Conservation (phyloP, 1,140 invertebrate genomes). For the Campoletis sonorensis region DNA sequence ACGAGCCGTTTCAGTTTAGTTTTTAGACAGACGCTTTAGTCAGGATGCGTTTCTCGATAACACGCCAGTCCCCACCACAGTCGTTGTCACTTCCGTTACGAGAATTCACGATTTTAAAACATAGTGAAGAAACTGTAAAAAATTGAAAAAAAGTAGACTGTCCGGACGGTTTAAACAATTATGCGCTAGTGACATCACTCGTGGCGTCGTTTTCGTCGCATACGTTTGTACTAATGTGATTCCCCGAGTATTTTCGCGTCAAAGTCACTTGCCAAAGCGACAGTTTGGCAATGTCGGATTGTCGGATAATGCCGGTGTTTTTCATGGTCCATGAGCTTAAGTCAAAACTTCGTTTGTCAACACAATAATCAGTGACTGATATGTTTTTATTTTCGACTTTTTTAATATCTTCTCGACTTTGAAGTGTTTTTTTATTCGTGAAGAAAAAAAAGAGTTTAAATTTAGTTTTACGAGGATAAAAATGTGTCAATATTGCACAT, state of each 20-base stretch:
- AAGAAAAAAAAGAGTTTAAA: not conserved
- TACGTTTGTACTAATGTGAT: conserved; percentile 18
- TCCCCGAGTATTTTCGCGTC: not conserved
- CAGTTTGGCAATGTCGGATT: not conserved
- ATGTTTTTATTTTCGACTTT: not conserved
- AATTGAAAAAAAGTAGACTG: no score
- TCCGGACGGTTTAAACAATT: not conserved
- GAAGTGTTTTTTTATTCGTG: not conserved
- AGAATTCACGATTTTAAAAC: not conserved
- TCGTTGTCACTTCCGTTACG: not conserved
- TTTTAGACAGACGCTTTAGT: not conserved
- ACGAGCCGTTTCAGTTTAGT: not conserved
- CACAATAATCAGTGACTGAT: no score
- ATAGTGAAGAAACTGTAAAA: not conserved
- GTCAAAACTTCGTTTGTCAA: not conserved
- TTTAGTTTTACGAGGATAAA: not conserved
- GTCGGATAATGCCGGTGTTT: not conserved
- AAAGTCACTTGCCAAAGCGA: not conserved
- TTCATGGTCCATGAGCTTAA: not conserved
- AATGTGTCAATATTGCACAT: not conserved
- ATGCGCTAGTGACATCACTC: not conserved
- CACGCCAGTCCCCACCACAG: not conserved
- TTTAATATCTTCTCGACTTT: not conserved
- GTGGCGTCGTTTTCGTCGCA: conserved; percentile 22
- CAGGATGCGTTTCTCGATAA: not conserved